Evolutionary conservation across 2,113 vertebrate species (phyloP).

Genomic region (Lophochroa leadbeateri): DNA sequence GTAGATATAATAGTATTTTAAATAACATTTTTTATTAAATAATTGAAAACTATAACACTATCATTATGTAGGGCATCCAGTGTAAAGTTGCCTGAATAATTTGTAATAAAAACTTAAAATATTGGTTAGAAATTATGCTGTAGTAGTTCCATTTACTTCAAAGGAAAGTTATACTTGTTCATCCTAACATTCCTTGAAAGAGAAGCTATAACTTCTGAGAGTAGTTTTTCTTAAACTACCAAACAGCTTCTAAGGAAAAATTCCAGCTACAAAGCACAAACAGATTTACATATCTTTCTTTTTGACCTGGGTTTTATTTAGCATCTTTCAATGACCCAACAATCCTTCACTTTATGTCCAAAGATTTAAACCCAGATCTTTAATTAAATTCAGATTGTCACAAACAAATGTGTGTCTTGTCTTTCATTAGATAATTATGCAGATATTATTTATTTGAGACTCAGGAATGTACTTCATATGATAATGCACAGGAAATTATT

Average conservation of each 20-base stretch:
- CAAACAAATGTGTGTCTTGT: background rate
- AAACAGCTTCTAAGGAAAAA: background rate
- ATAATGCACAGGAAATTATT: background rate
- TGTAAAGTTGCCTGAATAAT: background rate
- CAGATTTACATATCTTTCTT: background rate
- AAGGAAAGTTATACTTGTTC: background rate
- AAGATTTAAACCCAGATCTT: background rate
- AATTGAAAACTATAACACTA: background rate
- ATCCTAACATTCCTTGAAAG: background rate
- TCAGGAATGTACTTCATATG: background rate
- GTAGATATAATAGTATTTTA: background rate
- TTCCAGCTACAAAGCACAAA: background rate
- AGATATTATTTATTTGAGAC: background rate
- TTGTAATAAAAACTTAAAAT: background rate
- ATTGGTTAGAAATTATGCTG: background rate
- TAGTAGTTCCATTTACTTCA: background rate
- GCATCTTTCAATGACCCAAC: background rate
- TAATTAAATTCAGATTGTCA: background rate
- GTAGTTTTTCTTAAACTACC: background rate
- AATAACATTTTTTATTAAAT: background rate
- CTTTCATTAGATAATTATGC: background rate
- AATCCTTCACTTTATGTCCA: background rate
- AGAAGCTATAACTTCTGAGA: background rate
- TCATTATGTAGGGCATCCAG: background rate
- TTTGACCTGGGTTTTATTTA: background rate